These are phyloP conservation scores for Agrenia bidenticulata DNA, from an alignment of 2,888 invertebrate genomes.

Conservation along the genomic window DNA sequence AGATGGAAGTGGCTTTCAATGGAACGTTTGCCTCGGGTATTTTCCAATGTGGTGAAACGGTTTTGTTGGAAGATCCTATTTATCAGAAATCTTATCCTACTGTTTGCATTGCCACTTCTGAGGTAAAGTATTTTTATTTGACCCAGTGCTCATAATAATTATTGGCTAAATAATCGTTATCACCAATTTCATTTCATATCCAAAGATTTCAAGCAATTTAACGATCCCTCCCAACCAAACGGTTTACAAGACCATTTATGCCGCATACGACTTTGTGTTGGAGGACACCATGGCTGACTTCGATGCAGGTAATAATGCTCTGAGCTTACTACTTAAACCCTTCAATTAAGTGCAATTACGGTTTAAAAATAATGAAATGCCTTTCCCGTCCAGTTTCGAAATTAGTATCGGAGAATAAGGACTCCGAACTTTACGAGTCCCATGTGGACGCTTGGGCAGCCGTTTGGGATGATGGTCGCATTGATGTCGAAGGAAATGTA, in stretches of 20 bases:
- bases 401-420: conserved; percentile 23
- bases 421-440: conserved; percentile 28
- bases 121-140: conserved; percentile 21
- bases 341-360: neutral
- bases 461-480: conserved; percentile 49
- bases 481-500: conserved; percentile 50
- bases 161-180: no score
- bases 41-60: conserved; percentile 40
- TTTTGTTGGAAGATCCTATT: conserved; percentile 42
- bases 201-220: neutral
- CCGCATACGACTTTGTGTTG: conserved; percentile 40
- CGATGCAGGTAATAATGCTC: conserved; percentile 26
- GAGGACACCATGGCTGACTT: conserved; percentile 35
- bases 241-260: conserved; percentile 24
- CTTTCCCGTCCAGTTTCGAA: conserved; percentile 20
- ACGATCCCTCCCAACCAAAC: conserved; percentile 11
- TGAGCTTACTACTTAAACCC: neutral
- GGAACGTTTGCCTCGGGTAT: conserved; percentile 5
- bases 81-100: conserved; percentile 37
- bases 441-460: conserved; percentile 44
- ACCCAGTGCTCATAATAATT: neutral
- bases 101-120: conserved; percentile 39
- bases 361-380: neutral
- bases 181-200: no score
- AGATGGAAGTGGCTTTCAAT: conserved; percentile 27